A percentile compares a stretch with the other conserved stretches of the same genome.
phyloP scores from a whole-genome alignment of 2,888 invertebrate genomes.

The Aspidiotus destructor region DNA sequence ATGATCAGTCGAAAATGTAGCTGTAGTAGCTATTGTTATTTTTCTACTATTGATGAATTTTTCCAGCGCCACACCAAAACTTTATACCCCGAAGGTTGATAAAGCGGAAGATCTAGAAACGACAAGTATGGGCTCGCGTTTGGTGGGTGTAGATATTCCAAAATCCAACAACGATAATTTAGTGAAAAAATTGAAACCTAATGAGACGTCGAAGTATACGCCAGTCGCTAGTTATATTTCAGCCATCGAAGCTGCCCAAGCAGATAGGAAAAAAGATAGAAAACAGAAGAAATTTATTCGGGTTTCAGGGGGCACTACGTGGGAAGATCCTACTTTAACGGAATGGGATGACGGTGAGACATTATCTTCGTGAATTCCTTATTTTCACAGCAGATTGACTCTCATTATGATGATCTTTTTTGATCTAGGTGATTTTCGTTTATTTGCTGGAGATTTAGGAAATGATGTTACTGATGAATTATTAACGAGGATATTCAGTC shows the following conservation, averaged over 20 bases:
- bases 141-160: slow-evolving; percentile 32
- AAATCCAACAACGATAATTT: slow-evolving; percentile 24
- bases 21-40: not conserved
- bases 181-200: slow-evolving; percentile 17
- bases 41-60: slow-evolving; percentile 5
- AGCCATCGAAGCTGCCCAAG: slow-evolving; percentile 27
- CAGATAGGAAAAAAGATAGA: slow-evolving; percentile 44
- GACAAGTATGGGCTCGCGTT: slow-evolving; percentile 16
- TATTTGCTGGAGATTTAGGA: slow-evolving; percentile 98
- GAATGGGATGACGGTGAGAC: slow-evolving; percentile 83
- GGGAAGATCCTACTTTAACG: slow-evolving; percentile 87
- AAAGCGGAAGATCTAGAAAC: slow-evolving; percentile 39
- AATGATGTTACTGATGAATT: slow-evolving; percentile 98
- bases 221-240: slow-evolving; percentile 31
- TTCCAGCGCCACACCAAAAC: slow-evolving; percentile 44
- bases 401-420: not conserved
- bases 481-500: slow-evolving; percentile 88
- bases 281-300: slow-evolving; percentile 67
- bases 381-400: not conserved
- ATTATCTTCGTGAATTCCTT: not conserved
- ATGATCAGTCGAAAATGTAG: not conserved
- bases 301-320: slow-evolving; percentile 85
- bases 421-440: slow-evolving; percentile 77
- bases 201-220: slow-evolving; percentile 35
- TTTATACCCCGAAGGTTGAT: slow-evolving; percentile 43